A percentile compares a stretch with the other conserved stretches of the same genome.
Conservation (phyloP, 2,888 invertebrate species). For the Polymixis lichenea region DNA sequence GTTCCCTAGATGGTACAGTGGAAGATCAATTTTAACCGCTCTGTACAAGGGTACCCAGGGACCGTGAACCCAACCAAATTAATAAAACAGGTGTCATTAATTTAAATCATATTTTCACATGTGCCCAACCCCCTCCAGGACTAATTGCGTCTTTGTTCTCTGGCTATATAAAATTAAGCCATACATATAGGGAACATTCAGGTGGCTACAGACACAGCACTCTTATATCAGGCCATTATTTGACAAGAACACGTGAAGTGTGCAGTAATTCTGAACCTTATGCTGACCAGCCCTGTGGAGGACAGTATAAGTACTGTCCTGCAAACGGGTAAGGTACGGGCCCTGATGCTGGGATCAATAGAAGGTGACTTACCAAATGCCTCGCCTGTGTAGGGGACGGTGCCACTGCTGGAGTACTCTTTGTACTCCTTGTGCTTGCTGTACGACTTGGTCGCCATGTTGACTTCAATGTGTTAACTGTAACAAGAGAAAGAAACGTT, state of each 20-base stretch:
- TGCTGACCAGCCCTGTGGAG: background rate
- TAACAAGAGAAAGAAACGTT: conserved; percentile 60
- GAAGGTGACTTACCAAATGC: conserved; percentile 82
- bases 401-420: conserved; percentile 85
- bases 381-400: conserved; percentile 84
- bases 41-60: too few relatives aligned
- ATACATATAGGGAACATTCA: background rate
- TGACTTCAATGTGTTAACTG: conserved; percentile 72
- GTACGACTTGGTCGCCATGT: conserved; percentile 88
- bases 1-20: too few relatives aligned
- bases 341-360: background rate
- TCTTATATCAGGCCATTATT: background rate
- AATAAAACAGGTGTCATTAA: too few relatives aligned
- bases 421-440: conserved; percentile 89
- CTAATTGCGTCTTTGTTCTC: too few relatives aligned
- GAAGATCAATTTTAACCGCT: too few relatives aligned
- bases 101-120: too few relatives aligned
- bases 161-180: too few relatives aligned
- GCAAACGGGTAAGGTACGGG: background rate
- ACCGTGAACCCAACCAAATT: too few relatives aligned
- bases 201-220: background rate
- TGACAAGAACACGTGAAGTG: background rate
- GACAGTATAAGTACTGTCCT: too few relatives aligned
- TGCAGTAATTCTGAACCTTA: background rate
- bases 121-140: too few relatives aligned